Base-by-base conservation (phyloP, 2,797 vertebrate species). In the Neostethus bicornis region DNA sequence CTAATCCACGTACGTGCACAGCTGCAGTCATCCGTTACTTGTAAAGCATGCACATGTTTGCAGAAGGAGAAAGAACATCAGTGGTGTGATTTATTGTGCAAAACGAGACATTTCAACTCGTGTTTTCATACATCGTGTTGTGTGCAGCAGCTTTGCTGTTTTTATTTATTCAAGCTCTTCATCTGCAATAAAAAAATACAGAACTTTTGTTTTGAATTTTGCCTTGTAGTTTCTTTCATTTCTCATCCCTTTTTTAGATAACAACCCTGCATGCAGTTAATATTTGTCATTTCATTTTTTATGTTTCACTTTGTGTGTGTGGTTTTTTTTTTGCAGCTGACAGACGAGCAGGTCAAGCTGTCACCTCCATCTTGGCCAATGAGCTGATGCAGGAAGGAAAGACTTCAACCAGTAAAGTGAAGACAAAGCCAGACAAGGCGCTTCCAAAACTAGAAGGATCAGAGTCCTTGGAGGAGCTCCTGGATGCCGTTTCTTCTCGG, bases 281-380 rank as follows among this genome's bases (percentile, higher is more conserved):
- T 46, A 49, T 9, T 43, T 8, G 0, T 4, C 0, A 2, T 31
- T 8, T 46, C 12, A 38, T 4, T 12, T 7, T 49, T 39, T 45
- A 10, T 17, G 13, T 57, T 32, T 66, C 14, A 28, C 16, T 31
- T 51, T 52, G 46, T 66, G 13, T 70, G 20, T n/a, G n/a, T n/a
- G n/a, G n/a, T 75, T 20, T 85, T 24, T 73, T 42, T 50, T 43
- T 41, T 46, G 23, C 77, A 96, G 95, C 89, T 75, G 95, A 94
- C 83, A 85, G 93, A 83, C 86, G 93, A 89, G 91, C 91, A 39
- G 95, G 94, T 47, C 92, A 94, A 60, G 93, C 92, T 43, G 91
- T 95, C 85, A 95, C 94, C 25, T 94, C 91, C 77, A 77, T 95
- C 65, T 90, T 97, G 77, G 94, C 93, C 82, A 94, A 94, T 53